Evolutionary conservation across 1,140 invertebrate genomes (phyloP), one percentile per base, ranked within the genome.

Genomic region (Trichogramma pretiosum): DNA sequence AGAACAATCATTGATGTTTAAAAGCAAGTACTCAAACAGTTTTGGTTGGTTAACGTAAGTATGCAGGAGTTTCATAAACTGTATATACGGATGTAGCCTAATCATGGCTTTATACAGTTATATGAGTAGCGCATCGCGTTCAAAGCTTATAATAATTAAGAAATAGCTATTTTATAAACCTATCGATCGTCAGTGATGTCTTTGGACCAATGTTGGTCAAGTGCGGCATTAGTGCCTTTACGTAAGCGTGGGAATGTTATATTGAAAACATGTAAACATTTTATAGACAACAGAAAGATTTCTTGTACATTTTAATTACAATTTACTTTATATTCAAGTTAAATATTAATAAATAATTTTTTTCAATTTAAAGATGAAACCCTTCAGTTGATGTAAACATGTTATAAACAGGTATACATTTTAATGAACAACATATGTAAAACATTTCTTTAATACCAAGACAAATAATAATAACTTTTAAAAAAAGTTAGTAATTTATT

Each of bases 221-320:
- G 69, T 72, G 70, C 70, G 68, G 70, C 70, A 69, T 69, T 64
- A 66, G 70, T 72, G 70, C 68, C 68, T 61, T 70, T 64, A 71
- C 70, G 66, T 72, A 71, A 72, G 70, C 70, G 70, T 72, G 70
- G 66, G 59, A 67, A 66, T 71, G 61, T 68, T 70, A 71, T 72
- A 72, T 67, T 62, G 70, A 71, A 67, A 72, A 70, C 70, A 71
- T 63, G 62, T 65, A 70, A 64, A 72, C 67, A 69, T 66, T 46
- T 56, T 62, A 56, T 42, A 50, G 45, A 41, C 65, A 57, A 69
- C 61, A 68, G 61, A 64, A 58, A 64, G 57, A 64, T 54, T 51
- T 49, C 19, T 21, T 16, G 33, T 3, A 44, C 26, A 43, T 13
- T 39, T n/a, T n/a, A n/a, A n/a, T n/a, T 40, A 14, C 2, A 47